Evolutionary conservation across 2,113 vertebrate genomes (phyloP).

Genomic region (Alaudala cheleensis): DNA sequence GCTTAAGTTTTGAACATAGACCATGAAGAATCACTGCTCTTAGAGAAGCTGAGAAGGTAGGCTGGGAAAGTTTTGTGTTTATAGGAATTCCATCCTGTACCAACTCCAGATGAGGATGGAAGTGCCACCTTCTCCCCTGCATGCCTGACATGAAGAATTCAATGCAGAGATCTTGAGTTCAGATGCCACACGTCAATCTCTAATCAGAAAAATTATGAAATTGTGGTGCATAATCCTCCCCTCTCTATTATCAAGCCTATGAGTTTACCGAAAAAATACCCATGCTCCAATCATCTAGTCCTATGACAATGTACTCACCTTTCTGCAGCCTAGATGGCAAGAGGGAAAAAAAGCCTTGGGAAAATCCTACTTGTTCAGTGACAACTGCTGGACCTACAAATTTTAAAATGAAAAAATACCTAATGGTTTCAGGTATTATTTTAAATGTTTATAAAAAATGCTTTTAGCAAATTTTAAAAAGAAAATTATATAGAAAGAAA

Average conservation of each 20-base stretch:
- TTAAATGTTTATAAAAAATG: not conserved
- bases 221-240: not conserved
- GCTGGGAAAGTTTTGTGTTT: not conserved
- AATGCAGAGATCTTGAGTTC: not conserved
- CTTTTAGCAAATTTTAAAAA: not conserved
- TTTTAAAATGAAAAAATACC: not conserved
- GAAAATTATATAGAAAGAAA: not conserved
- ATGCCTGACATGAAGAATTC: not conserved
- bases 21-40: not conserved
- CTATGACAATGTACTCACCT: not conserved
- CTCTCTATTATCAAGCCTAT: not conserved
- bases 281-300: not conserved
- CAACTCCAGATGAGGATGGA: not conserved
- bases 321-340: not conserved
- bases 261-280: not conserved
- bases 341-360: not conserved
- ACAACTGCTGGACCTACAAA: not conserved
- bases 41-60: not conserved
- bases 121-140: not conserved
- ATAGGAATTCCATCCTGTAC: not conserved
- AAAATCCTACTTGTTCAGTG: not conserved
- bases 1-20: not conserved
- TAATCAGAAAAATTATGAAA: not conserved
- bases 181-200: not conserved
- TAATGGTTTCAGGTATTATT: not conserved